Evolutionary conservation across 2,888 invertebrate species (phyloP).

Genomic region (Gastrophysa polygoni): DNA sequence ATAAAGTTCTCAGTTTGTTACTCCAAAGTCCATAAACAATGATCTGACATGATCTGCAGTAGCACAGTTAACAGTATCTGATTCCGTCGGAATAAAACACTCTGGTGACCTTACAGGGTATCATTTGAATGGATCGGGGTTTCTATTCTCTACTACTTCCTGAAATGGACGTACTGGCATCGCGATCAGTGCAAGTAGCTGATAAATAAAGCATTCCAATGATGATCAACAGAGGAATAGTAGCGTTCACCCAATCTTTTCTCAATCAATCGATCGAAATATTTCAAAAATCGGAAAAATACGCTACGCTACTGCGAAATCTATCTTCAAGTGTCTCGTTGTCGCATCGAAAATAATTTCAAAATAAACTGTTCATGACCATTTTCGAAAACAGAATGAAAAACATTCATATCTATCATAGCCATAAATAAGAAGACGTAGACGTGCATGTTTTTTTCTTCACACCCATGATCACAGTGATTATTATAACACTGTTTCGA

Average conservation of each 20-base stretch:
- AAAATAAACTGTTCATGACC: too few relatives aligned
- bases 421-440: neutral
- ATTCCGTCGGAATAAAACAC: neutral
- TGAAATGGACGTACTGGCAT: neutral
- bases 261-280: too few relatives aligned
- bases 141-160: neutral
- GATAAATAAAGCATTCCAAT: neutral
- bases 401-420: neutral
- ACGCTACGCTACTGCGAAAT: too few relatives aligned
- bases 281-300: too few relatives aligned
- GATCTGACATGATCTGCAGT: too few relatives aligned
- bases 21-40: too few relatives aligned
- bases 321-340: too few relatives aligned
- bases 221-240: neutral
- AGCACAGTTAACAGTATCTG: neutral
- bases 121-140: neutral
- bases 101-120: neutral
- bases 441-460: neutral
- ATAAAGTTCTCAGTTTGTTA: too few relatives aligned
- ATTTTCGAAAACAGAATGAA: too few relatives aligned
- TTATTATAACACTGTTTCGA: neutral
- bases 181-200: neutral
- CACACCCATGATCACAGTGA: neutral
- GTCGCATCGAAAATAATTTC: too few relatives aligned
- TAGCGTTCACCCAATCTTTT: too few relatives aligned